phyloP scores from a whole-genome alignment of 2,113 vertebrate species.

The Lasiurus borealis region DNA sequence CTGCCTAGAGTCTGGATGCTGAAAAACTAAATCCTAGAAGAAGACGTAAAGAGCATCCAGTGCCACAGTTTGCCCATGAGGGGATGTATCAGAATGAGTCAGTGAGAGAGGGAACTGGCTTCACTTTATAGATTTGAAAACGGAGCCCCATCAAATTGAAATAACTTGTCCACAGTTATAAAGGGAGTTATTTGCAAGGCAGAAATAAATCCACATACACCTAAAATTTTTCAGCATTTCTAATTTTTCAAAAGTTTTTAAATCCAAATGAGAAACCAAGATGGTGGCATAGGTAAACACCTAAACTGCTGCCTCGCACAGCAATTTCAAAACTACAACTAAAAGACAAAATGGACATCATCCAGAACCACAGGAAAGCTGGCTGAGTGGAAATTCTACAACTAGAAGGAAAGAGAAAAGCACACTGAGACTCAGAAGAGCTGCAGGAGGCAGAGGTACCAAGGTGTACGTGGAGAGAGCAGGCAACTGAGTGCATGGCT shows the following conservation, averaged over 20 bases:
- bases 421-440: too few relatives aligned
- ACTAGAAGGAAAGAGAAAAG: too few relatives aligned
- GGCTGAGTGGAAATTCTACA: too few relatives aligned
- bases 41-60: not conserved
- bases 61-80: not conserved
- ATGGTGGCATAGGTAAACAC: too few relatives aligned
- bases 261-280: not conserved
- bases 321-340: too few relatives aligned
- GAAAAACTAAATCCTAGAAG: not conserved
- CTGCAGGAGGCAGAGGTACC: too few relatives aligned
- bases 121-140: conserved; percentile 24
- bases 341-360: too few relatives aligned
- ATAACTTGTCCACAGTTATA: not conserved
- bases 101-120: not conserved
- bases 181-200: not conserved
- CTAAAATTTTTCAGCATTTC: conserved; percentile 13
- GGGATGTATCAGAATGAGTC: not conserved
- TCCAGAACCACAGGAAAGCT: too few relatives aligned
- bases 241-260: not conserved
- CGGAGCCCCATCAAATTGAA: not conserved
- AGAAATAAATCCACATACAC: not conserved
- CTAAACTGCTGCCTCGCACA: too few relatives aligned
- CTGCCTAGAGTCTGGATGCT: not conserved
- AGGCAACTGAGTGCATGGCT: too few relatives aligned
- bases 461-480: too few relatives aligned